Percentiles rank a stretch among this genome's conserved stretches.
Evolutionary conservation across 2,797 vertebrate species (phyloP).

Genomic region (Phoebastria nigripes): DNA sequence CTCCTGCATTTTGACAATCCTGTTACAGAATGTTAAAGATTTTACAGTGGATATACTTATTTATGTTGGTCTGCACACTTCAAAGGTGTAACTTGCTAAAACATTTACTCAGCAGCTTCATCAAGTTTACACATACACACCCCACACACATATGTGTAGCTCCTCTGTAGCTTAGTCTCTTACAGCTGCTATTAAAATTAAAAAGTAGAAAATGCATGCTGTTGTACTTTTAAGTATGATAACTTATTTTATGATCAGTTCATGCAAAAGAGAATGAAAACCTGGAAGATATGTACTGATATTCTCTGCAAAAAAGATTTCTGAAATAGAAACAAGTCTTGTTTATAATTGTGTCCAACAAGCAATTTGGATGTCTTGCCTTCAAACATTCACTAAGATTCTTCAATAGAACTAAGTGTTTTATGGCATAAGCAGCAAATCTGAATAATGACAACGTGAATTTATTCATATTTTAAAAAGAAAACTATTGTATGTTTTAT

Average conservation of each 20-base stretch:
- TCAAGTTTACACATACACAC: neutral
- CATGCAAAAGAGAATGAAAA: neutral
- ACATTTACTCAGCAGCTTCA: neutral
- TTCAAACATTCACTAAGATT: neutral
- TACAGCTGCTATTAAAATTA: neutral
- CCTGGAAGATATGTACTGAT: neutral
- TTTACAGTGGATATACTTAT: neutral
- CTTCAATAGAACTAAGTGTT: neutral
- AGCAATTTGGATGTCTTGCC: constrained; percentile 21
- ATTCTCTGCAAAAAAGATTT: neutral
- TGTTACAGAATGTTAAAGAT: neutral
- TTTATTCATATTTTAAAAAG: neutral
- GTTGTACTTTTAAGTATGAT: neutral
- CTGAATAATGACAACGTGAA: neutral
- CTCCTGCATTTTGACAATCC: neutral
- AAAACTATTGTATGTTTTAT: neutral
- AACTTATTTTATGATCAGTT: constrained; percentile 2
- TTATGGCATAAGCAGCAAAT: neutral
- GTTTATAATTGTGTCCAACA: neutral
- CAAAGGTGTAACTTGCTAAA: neutral
- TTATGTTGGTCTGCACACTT: neutral
- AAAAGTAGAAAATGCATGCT: neutral
- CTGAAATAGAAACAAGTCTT: constrained; percentile 24
- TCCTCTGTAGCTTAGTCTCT: neutral
- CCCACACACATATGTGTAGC: neutral